Conservation (phyloP, 2,113 vertebrate genomes). For the Trichechus manatus region DNA sequence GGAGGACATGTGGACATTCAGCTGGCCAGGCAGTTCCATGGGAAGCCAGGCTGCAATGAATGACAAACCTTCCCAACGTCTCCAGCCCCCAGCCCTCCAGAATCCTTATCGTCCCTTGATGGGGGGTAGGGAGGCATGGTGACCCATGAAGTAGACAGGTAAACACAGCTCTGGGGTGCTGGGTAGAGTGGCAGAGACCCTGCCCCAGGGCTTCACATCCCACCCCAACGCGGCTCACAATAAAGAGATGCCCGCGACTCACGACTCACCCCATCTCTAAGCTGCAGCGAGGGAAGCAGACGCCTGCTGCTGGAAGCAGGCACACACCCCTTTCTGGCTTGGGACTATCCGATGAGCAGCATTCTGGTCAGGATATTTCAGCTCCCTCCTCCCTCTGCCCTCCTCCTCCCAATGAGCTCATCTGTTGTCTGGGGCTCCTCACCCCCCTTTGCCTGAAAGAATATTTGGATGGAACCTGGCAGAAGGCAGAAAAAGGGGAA, state of each 20-base stretch:
- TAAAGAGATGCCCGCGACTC: constrained; percentile 58
- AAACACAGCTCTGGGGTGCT: neutral
- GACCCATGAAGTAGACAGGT: neutral
- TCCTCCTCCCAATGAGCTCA: constrained; percentile 78
- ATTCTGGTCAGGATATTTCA: neutral
- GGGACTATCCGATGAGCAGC: constrained; percentile 70
- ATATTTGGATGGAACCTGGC: constrained; percentile 68
- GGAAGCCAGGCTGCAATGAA: neutral
- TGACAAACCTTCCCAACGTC: neutral
- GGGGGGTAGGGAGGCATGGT: neutral
- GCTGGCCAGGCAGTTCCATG: neutral
- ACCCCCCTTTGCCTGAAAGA: constrained; percentile 62
- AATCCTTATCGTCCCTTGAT: neutral
- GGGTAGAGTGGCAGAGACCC: neutral
- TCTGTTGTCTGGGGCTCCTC: constrained; percentile 77
- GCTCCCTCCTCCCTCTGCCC: constrained; percentile 61
- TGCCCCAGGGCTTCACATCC: neutral
- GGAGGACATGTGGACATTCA: neutral
- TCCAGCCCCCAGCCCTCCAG: neutral
- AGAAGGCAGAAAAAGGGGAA: constrained; percentile 42
- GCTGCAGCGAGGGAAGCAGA: constrained; percentile 8
- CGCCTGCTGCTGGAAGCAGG: constrained; percentile 27
- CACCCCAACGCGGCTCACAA: neutral
- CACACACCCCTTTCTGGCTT: constrained; percentile 59
- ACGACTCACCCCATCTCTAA: constrained; percentile 74